Base-by-base conservation (phyloP, 2,888 invertebrate genomes). In the Thyatira batis region DNA sequence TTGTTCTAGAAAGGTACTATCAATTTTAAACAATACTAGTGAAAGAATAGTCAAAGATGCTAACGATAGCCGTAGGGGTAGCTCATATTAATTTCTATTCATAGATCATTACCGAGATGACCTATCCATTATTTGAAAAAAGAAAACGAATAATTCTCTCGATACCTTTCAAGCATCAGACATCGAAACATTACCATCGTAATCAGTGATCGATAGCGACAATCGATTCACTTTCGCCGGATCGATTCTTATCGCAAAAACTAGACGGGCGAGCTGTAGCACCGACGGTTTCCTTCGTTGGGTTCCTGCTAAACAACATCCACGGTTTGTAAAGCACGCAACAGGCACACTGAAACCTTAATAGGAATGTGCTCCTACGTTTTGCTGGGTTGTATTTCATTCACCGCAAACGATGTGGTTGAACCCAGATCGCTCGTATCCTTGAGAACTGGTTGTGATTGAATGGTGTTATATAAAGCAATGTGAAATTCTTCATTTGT, bases 371-470 rank as follows among this genome's bases (percentile, higher is more conserved):
- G 52, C 78, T 73, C 54, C 67, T 56, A 51, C 57, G 69, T 72
- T 80, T 61, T 61, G 74, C 56, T 63, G 81, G 72, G 63, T 82
- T 67, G 68, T 67, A 77, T 83, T 89, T 88, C 86, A 89, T 89
- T 90, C 85, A 89, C 80, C 83, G 85, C 80, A 73, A 70, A 63
- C 75, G 71, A 80, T 79, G 89, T 88, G 89, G 88, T 77, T 90
- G 88, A 89, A 89, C 87, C 80, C 73, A 77, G 79, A 76, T 74
- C 71, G 69, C 74, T 66, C 60, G 80, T 81, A 86, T 86, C 88
- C 88, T 88, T 87, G 86, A 83, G 78, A 87, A 84, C 84, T 77
- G 80, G 85, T 82, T 76, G 72, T 75, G 66, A 75, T 78, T 81
- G 69, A 78, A 78, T 78, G 67, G 67, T 77, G 69, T 80, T 80